Base-by-base conservation (phyloP, 2,113 vertebrate genomes). In the Chinchilla lanigera region DNA sequence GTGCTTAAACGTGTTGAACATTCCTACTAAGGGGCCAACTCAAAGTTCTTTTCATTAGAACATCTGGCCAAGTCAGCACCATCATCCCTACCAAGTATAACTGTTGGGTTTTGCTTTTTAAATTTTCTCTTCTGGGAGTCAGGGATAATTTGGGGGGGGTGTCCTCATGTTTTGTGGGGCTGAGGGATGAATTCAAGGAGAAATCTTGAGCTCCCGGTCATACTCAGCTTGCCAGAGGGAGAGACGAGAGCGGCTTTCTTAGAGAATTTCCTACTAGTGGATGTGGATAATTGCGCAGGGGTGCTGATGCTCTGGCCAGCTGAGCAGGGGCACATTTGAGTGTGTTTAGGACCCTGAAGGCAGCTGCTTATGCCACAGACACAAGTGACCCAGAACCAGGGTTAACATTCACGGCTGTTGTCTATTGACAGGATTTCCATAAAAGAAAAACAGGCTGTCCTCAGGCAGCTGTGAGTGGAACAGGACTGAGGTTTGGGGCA, bases 71-170 rank as follows among this genome's bases (percentile, higher is more conserved):
- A 52, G 26, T 9, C n/a, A 26, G 38, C 22, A 63, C n/a, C 56
- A 35, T 41, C 47, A 33, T 81, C 56, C n/a, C 56, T 13, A 4
- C 26, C 26, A 60, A 16, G 35, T 8, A 44, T 6, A 19, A 10
- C 2, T 41, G 38, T 63, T 12, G n/a, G 5, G 50, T 54, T 52
- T 58, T 17, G 8, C 83, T 77, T 83, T 47, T 69, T 2, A 24
- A 94, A 52, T 71, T 83, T 24, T 14, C 10, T 86, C 19, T 67
- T 89, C 67, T 88, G 28, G 75, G 82, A 77, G 78, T 81, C 33
- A n/a, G 73, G 65, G 38, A 52, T 28, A 10, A 65, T 3, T 28
- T 24, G 14, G 38, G 90, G 54, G 52, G 24, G 14, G 47, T 22
- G 7, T 63, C n/a, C 83, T 82, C n/a, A 4, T 60, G 77, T 75